Percentiles rank a stretch among this genome's conserved stretches.
Conservation (phyloP, 2,888 invertebrate species). For the Volucella bombylans region DNA sequence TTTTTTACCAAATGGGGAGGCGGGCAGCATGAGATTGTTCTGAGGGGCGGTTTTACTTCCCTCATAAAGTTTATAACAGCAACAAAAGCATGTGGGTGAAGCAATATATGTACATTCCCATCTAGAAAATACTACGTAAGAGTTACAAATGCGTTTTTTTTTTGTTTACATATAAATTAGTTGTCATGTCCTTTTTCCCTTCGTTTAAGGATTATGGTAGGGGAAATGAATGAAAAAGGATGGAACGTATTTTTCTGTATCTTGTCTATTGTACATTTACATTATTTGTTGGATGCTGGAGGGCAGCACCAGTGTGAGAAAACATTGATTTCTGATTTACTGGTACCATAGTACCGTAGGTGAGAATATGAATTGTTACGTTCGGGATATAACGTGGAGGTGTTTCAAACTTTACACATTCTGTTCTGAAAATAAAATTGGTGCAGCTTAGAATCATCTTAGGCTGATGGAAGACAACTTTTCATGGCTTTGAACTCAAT, state of each 20-base stretch:
- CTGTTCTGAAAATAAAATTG: too few species aligned
- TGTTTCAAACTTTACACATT: too few species aligned
- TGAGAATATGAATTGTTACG: too few species aligned
- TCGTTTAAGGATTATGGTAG: too few species aligned
- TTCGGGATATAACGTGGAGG: too few species aligned
- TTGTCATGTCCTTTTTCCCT: background rate
- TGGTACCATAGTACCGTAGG: too few species aligned
- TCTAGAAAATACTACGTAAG: background rate
- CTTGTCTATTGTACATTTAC: background rate
- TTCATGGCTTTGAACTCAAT: too few species aligned
- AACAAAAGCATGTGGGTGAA: slow-evolving; percentile 6
- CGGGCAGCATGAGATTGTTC: background rate
- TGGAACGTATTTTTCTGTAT: background rate
- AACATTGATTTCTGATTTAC: too few species aligned
- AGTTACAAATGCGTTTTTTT: too few species aligned
- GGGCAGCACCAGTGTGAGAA: too few species aligned
- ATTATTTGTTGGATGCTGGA: background rate
- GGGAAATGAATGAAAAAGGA: background rate
- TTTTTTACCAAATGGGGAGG: background rate
- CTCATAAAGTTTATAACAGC: background rate
- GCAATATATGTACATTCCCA: slow-evolving; percentile 3
- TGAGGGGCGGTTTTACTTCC: background rate
- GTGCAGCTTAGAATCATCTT: too few species aligned
- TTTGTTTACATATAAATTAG: slow-evolving; percentile 5
- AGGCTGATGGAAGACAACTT: too few species aligned